Base-by-base conservation (phyloP, 2,797 vertebrate genomes). In the Coilia nasus region DNA sequence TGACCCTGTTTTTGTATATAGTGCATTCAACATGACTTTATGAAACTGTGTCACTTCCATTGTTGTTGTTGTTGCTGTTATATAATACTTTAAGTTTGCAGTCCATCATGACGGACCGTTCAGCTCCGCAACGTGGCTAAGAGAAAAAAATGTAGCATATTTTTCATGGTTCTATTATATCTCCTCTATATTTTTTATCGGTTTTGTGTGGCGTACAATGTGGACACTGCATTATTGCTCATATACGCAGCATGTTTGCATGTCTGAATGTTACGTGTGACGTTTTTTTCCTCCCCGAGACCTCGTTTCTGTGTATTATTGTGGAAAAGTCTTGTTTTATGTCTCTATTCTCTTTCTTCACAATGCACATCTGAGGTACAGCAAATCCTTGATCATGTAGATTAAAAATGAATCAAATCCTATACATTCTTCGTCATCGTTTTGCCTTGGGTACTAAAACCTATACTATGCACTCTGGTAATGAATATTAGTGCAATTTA, bases 1-100 rank as follows among this genome's bases (percentile, higher is more conserved):
- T 93, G 80, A 92, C 88, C 83, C 86, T 83, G 28, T 91, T 90
- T 92, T 92, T 94, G 91, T 94, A 93, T 56, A 94, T 93, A 92
- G 87, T 92, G 85, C 84, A 89, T 88, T 87, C 91, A 84, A 92
- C 88, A 81, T 87, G 80, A 85, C 46, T 88, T 85, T 86, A 87
- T 81, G 83, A 90, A 88, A 88, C 88, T 87, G 23, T 88, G 88
- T 87, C 46, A 90, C 92, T 89, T 92, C 88, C 90, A 87, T 86
- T 88, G 88, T 87, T 92, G 91, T 93, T 89, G 46, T 88, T 86
- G 78, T 85, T 87, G 87, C 87, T 87, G 84, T 87, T 86, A 81
- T 87, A 82, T 83, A 60, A 71, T 64, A 82, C 84, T 88, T 88
- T 88, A 12, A 84, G 85, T 89, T 82, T 81, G 83, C 81, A 87